Evolutionary conservation across 2,797 vertebrate genomes (phyloP).

Genomic region (Zalophus californianus): DNA sequence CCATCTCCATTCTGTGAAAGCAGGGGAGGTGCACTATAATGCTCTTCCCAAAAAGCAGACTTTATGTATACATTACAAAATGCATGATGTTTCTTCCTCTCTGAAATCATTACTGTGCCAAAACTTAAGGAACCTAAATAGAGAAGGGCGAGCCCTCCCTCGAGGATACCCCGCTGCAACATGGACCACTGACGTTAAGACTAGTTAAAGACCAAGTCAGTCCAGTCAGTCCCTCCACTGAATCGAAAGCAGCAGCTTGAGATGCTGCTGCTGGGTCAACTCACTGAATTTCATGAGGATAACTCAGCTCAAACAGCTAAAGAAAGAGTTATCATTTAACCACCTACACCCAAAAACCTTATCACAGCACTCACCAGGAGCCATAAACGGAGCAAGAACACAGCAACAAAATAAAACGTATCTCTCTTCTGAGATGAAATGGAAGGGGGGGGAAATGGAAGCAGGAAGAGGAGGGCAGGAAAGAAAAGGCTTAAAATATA

Average conservation of each 20-base stretch:
- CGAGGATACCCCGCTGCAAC: not conserved
- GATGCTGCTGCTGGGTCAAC: not conserved
- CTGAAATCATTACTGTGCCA: not conserved
- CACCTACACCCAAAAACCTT: not conserved
- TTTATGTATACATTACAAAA: accelerated
- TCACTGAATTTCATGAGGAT: not conserved
- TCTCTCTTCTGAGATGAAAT: not conserved
- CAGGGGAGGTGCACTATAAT: accelerated
- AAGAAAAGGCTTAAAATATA: not conserved
- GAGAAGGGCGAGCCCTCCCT: not conserved
- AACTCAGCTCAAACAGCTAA: not conserved
- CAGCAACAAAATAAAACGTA: not conserved
- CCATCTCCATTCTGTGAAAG: not conserved
- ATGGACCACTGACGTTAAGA: not conserved
- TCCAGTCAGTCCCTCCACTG: accelerated
- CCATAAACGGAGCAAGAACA: not conserved
- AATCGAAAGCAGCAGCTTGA: not conserved
- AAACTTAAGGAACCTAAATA: not conserved
- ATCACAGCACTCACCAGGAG: not conserved
- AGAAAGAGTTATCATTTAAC: not conserved
- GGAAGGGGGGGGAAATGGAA: not conserved
- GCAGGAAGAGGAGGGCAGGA: not conserved
- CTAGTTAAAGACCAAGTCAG: not conserved
- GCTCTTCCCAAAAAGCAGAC: not conserved
- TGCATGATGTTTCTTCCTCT: not conserved